Evolutionary conservation across 2,113 vertebrate genomes (phyloP).

Genomic region (cat (Felis catus)): DNA sequence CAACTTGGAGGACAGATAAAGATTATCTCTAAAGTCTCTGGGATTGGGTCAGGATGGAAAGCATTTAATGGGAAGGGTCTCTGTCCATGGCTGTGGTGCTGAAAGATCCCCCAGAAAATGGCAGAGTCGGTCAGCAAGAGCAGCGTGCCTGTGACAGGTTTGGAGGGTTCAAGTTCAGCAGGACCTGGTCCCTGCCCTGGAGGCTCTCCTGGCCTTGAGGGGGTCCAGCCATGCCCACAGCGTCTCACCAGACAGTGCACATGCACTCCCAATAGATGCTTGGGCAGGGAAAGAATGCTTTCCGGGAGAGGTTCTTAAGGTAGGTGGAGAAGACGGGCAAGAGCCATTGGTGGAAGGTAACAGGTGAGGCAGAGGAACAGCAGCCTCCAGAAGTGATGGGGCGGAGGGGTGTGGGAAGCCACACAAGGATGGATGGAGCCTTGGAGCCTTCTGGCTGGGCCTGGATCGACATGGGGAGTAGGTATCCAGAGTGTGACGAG

Average conservation of each 20-base stretch:
- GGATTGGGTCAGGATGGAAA: accelerated
- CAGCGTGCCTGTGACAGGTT: background rate
- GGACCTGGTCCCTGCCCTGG: background rate
- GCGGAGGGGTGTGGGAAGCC: background rate
- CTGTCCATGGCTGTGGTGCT: slow-evolving; percentile 55
- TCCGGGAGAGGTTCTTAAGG: background rate
- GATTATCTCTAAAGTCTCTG: background rate
- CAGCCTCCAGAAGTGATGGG: background rate
- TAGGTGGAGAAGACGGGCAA: background rate
- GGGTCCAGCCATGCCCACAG: background rate
- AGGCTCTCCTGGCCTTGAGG: background rate
- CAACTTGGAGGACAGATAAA: background rate
- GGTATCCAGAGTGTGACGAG: background rate
- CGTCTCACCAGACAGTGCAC: background rate
- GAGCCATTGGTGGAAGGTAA: background rate
- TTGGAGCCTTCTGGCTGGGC: background rate
- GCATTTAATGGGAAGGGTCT: background rate
- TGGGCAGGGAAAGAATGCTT: background rate
- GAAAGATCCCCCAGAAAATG: background rate
- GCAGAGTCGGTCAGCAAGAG: background rate
- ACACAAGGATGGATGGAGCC: background rate
- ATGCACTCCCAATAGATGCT: background rate
- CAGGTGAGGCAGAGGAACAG: background rate
- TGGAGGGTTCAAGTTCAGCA: background rate
- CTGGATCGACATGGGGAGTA: too few relatives aligned